phyloP scores from a whole-genome alignment of 2,888 invertebrate genomes.

The Pheosia tremula region DNA sequence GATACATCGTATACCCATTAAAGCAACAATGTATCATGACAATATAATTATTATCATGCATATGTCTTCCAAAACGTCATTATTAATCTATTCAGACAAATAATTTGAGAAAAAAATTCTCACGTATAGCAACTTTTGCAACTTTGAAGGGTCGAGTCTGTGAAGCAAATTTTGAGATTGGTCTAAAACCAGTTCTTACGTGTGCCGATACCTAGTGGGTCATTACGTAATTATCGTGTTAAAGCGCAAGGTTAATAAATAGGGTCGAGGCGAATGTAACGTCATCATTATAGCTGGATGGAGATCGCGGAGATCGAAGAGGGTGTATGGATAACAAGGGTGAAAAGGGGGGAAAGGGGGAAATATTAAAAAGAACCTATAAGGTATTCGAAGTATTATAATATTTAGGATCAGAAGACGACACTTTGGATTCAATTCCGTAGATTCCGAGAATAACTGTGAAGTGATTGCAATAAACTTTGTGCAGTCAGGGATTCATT shows the following conservation, averaged over 20 bases:
- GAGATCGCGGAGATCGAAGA: not conserved
- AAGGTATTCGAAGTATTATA: too few species aligned
- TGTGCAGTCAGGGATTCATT: too few species aligned
- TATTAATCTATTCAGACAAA: too few species aligned
- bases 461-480: too few species aligned
- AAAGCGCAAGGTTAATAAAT: constrained; percentile 18
- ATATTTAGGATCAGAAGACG: too few species aligned
- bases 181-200: constrained; percentile 26
- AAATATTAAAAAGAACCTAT: not conserved
- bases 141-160: not conserved
- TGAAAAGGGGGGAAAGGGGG: not conserved
- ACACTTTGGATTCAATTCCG: too few species aligned
- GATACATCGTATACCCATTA: too few species aligned
- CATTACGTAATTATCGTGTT: constrained; percentile 6
- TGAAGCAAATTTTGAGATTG: constrained; percentile 12
- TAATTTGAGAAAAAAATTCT: too few species aligned
- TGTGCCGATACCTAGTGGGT: constrained; percentile 12
- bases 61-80: too few species aligned
- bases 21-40: too few species aligned
- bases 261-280: constrained; percentile 38
- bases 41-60: too few species aligned
- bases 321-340: not conserved
- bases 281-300: constrained; percentile 15
- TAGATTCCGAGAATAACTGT: too few species aligned
- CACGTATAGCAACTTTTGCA: not conserved